These are phyloP conservation scores for Cryptotis parvus DNA, from an alignment of 2,113 vertebrate species.

Conservation along the genomic window DNA sequence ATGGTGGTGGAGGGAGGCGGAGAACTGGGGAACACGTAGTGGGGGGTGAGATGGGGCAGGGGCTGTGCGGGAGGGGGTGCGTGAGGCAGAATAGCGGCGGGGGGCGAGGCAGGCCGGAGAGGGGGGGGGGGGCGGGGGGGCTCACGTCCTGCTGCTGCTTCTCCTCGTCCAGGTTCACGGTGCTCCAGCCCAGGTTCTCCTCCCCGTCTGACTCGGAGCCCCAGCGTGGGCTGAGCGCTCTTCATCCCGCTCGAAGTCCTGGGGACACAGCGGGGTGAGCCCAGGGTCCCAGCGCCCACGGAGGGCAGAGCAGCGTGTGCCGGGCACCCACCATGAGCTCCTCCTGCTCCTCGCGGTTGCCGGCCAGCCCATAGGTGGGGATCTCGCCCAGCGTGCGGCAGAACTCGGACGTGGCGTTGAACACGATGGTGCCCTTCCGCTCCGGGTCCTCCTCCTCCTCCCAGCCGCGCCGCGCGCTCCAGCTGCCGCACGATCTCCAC, in stretches of 20 bases:
- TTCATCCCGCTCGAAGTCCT: slow-evolving; percentile 93
- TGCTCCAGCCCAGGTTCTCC: slow-evolving; percentile 95
- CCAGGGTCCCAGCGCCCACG: no score
- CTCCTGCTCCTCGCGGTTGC: slow-evolving; percentile 95
- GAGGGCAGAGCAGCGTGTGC: neutral
- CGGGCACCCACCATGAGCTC: slow-evolving; percentile 91
- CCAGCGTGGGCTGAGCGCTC: slow-evolving; percentile 90
- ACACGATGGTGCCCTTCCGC: slow-evolving; percentile 92
- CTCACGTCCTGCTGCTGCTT: slow-evolving; percentile 91
- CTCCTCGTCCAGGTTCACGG: slow-evolving; percentile 93
- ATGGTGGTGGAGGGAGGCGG: slow-evolving; percentile 87
- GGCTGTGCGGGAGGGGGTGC: no score
- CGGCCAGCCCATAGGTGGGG: slow-evolving; percentile 94
- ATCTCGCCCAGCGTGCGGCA: slow-evolving; percentile 95
- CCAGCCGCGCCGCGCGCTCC: slow-evolving; percentile 76
- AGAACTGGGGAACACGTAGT: no score
- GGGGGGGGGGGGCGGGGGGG: no score
- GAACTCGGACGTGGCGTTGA: slow-evolving; percentile 95
- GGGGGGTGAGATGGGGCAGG: neutral
- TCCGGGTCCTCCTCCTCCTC: slow-evolving; percentile 88
- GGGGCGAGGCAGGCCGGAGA: no score
- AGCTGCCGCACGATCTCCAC: slow-evolving; percentile 82
- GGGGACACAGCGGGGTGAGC: neutral
- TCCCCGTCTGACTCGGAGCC: slow-evolving; percentile 91
- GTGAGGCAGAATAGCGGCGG: no score